Base-by-base conservation (phyloP, 2,888 invertebrate species). In the Caenorhabditis virilis region DNA sequence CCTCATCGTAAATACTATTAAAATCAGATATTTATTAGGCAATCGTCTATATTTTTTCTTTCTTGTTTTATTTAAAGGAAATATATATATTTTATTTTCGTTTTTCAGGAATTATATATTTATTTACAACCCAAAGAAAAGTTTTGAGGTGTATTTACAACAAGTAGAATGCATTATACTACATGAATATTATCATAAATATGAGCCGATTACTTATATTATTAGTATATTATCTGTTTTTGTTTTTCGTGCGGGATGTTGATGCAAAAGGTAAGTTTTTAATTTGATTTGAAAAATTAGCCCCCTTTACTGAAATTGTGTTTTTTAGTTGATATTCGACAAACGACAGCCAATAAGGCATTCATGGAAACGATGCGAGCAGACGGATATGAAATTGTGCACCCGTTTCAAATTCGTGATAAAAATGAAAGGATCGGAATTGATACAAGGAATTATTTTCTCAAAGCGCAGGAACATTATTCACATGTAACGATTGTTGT, bases 371-470 rank as follows among this genome's bases (percentile, higher is more conserved):
- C 77, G 35, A 79, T 84, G 45, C 83, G 83, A 13, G 78, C 82
- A 39, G 78, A 77, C 23, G 83, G 83, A 9, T 84, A 83, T 70
- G 83, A 84, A 62, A 78, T 85, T 45, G 84, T 85, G 35, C 84
- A 84, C 72, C 85, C 85, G 1, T 84, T 85, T 61, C 85, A 85
- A 75, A 76, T 86, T 20, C 78, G 83, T 11, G 83, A 83, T 49
- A 82, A 83, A 45, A 75, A 77, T 54, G 81, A 79, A 39, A 68
- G 83, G 30, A 79, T 82, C 27, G 83, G 82, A n/a, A 84, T 85
- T 45, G 84, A 84, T 43, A 85, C 85, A 4, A 77, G 82, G 30
- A 84, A 84, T 61, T 83, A 83, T 51, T 84, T 81, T 39, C 66
- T 82, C 30, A 80, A 78, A 52, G 76, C 74, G 11, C 72, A 73